A percentile compares a stretch with the other conserved stretches of the same genome.
phyloP scores from a whole-genome alignment of 2,113 vertebrate genomes.

The Oryzias woworae region DNA sequence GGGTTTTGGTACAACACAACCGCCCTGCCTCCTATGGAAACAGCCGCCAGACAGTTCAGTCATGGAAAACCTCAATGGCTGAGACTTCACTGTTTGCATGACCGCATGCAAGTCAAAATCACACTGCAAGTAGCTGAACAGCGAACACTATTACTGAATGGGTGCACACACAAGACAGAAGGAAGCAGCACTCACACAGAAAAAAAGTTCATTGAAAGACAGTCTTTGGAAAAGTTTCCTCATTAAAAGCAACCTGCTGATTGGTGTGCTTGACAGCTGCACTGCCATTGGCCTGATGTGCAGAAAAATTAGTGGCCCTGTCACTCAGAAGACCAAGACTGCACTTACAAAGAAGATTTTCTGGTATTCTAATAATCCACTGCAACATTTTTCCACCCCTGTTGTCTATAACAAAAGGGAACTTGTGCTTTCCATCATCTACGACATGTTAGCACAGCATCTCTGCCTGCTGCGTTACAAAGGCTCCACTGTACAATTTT shows the following conservation, averaged over 20 bases:
- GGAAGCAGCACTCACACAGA: neutral
- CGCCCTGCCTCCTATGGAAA: conserved; percentile 30
- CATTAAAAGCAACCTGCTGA: accelerated
- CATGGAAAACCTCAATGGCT: conserved; percentile 58
- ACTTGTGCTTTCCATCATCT: conserved; percentile 42
- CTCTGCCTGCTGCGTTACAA: conserved; percentile 36
- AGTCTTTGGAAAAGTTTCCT: neutral
- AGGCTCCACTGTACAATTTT: conserved; percentile 48
- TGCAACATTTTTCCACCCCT: conserved; percentile 17
- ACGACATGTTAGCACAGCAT: conserved; percentile 47
- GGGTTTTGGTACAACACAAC: conserved; percentile 31
- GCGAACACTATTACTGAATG: too few relatives aligned
- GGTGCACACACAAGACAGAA: conserved; percentile 33
- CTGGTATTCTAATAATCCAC: conserved; percentile 21
- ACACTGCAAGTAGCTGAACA: conserved; percentile 10
- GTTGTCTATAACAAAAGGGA: conserved; percentile 37
- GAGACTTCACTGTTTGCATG: conserved; percentile 19
- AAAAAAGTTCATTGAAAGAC: neutral
- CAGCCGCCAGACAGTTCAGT: conserved; percentile 35
- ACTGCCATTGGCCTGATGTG: neutral
- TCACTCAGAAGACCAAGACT: neutral
- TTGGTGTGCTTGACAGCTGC: neutral
- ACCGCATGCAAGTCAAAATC: conserved; percentile 44
- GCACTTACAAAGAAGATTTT: conserved; percentile 10
- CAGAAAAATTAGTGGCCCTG: too few relatives aligned